phyloP scores from a whole-genome alignment of 2,888 invertebrate genomes.

The Brachyptera risi region DNA sequence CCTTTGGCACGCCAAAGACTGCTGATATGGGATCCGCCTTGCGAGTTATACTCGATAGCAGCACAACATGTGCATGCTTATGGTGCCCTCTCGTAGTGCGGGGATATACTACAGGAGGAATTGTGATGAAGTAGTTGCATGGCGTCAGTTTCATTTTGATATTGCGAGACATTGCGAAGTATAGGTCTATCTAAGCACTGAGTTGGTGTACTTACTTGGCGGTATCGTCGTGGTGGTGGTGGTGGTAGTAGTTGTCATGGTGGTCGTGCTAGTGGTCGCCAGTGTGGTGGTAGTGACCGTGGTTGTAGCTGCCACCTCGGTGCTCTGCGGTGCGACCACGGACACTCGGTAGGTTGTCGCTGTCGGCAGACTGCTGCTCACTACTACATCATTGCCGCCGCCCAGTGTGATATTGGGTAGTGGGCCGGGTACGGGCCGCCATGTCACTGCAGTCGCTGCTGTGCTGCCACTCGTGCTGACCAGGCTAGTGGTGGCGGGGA shows the following conservation, averaged over 20 bases:
- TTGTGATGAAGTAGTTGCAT: no score
- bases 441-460: slow-evolving; percentile 43
- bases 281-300: slow-evolving; percentile 43
- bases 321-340: slow-evolving; percentile 42
- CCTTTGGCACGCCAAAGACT: background rate
- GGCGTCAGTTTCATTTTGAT: no score
- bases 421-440: slow-evolving; percentile 42
- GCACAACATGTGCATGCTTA: no score
- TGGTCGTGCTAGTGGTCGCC: slow-evolving; percentile 28
- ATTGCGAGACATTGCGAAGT: no score
- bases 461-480: slow-evolving; percentile 25
- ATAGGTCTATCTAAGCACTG: no score
- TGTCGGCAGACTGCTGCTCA: slow-evolving; percentile 40
- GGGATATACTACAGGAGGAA: no score
- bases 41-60: no score
- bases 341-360: slow-evolving; percentile 42
- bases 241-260: slow-evolving; percentile 38
- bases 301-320: slow-evolving; percentile 41
- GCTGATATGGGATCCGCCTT: no score
- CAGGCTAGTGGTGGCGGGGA: slow-evolving; percentile 9
- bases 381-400: slow-evolving; percentile 43
- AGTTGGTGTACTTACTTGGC: slow-evolving; percentile 45
- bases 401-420: slow-evolving; percentile 40
- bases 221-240: slow-evolving; percentile 46
- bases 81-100: no score